A percentile compares a stretch with the other conserved stretches of the same genome.
Evolutionary conservation across 2,797 vertebrate species (phyloP).

Genomic region (Sparidentex hasta): DNA sequence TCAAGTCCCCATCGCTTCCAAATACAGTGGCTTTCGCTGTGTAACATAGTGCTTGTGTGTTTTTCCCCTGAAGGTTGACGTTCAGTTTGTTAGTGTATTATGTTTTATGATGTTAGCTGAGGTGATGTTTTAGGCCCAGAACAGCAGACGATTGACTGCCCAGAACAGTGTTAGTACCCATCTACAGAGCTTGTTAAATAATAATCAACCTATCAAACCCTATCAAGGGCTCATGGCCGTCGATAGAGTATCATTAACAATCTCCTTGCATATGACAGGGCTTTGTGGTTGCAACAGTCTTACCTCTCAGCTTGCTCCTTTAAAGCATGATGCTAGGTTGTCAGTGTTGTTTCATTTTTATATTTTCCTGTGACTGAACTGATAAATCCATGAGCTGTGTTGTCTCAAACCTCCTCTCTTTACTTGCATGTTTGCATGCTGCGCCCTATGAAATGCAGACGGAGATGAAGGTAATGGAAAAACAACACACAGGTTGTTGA

Average conservation of each 20-base stretch:
- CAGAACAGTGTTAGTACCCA: too few relatives aligned
- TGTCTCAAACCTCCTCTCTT: slow-evolving; percentile 90
- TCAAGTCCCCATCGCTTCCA: too few relatives aligned
- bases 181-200: not conserved
- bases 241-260: not conserved
- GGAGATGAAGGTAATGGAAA: slow-evolving; percentile 94
- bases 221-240: not conserved
- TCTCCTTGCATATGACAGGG: not conserved
- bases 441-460: slow-evolving; percentile 93
- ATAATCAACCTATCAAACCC: not conserved
- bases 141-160: too few relatives aligned
- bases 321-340: slow-evolving; percentile 15
- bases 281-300: not conserved
- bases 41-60: not conserved
- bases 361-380: slow-evolving; percentile 43
- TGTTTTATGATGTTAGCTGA: not conserved
- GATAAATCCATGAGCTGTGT: slow-evolving; percentile 56
- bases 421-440: slow-evolving; percentile 98
- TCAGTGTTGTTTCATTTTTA: slow-evolving; percentile 35
- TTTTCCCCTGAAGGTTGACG: not conserved
- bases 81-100: not conserved
- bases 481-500: slow-evolving; percentile 50
- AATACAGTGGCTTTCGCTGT: not conserved
- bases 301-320: slow-evolving; percentile 14
- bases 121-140: not conserved